Evolutionary conservation across 2,888 invertebrate genomes (phyloP).

Genomic region (Dolichomitus sp.): DNA sequence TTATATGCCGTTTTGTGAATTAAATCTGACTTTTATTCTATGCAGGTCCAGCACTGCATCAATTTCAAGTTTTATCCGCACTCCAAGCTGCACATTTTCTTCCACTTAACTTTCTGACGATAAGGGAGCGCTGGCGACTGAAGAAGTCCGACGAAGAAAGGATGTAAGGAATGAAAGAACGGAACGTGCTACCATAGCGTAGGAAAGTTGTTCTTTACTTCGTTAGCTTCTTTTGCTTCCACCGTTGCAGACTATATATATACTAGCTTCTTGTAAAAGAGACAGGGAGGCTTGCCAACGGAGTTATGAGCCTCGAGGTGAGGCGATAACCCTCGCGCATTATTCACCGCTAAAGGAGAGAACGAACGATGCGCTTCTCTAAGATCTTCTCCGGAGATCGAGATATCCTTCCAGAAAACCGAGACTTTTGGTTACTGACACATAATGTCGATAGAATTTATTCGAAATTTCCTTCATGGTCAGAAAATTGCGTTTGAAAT

Average conservation of each 20-base stretch:
- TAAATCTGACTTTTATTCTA: conserved; percentile 55
- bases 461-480: not conserved
- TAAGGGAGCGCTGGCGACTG: conserved; percentile 72
- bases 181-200: conserved; percentile 65
- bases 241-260: conserved; percentile 27
- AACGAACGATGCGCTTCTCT: conserved; percentile 49
- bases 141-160: conserved; percentile 35
- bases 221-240: conserved; percentile 76
- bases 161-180: conserved; percentile 63
- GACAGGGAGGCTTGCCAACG: conserved; percentile 71
- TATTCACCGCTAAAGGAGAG: conserved; percentile 78
- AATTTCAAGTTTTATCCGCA: conserved; percentile 81
- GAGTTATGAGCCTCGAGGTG: conserved; percentile 84
- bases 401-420: conserved; percentile 34
- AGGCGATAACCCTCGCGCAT: conserved; percentile 84
- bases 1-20: not conserved
- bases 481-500: not conserved
- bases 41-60: conserved; percentile 78
- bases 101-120: conserved; percentile 84
- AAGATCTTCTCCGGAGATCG: conserved; percentile 49
- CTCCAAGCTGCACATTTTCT: conserved; percentile 81
- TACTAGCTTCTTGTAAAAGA: conserved; percentile 13
- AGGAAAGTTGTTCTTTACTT: conserved; percentile 84
- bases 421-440: not conserved
- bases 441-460: not conserved